Evolutionary conservation across 2,113 vertebrate genomes (phyloP).

Genomic region (Leptocoma aspasia): DNA sequence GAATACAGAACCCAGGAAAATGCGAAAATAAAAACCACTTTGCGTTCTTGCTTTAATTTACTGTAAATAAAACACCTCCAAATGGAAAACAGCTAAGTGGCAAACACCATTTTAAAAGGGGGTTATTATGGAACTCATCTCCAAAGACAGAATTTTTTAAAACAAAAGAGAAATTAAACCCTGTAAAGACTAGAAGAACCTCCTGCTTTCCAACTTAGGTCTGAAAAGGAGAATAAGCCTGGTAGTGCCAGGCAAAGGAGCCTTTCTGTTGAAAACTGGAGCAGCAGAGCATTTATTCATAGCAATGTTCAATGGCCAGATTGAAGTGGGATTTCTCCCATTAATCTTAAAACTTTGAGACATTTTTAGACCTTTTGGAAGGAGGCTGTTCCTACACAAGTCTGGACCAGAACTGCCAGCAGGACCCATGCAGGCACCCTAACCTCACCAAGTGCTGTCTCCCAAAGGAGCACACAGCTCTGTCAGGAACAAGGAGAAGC

Average conservation of each 20-base stretch:
- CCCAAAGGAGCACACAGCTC: fast-evolving
- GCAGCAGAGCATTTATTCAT: not conserved
- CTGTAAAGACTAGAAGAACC: not conserved
- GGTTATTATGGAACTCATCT: not conserved
- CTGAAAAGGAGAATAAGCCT: not conserved
- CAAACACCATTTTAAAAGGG: not conserved
- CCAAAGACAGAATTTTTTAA: not conserved
- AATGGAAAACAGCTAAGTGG: not conserved
- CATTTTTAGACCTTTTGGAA: not conserved
- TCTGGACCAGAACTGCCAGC: not conserved
- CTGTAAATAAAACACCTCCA: not conserved
- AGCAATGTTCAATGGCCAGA: not conserved
- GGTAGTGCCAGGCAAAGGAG: not conserved
- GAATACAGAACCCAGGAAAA: not conserved
- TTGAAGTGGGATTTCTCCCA: not conserved
- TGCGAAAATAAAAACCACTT: not conserved
- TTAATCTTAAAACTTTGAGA: not conserved
- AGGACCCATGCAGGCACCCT: not conserved
- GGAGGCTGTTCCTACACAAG: not conserved
- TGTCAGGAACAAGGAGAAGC: not conserved
- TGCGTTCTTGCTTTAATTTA: not conserved
- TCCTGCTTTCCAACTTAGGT: not conserved
- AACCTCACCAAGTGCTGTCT: not conserved
- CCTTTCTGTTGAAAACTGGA: not conserved
- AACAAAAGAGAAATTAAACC: not conserved